phyloP scores from a whole-genome alignment of 2,888 invertebrate genomes.

The Trachelus tabidus region DNA sequence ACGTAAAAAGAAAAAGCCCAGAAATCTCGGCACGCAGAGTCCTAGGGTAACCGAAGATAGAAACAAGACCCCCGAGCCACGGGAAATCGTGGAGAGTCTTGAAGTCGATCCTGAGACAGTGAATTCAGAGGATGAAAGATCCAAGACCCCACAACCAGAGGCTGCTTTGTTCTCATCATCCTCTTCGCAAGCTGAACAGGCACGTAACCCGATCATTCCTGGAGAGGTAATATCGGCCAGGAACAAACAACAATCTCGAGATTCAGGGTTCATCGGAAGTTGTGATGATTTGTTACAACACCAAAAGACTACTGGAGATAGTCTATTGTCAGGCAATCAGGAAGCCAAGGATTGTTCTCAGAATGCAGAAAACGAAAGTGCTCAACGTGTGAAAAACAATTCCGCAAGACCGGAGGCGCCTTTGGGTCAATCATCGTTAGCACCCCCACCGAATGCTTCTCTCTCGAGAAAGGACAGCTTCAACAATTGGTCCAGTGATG shows the following conservation, averaged over 20 bases:
- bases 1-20: slow-evolving; percentile 81
- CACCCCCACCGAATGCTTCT: slow-evolving; percentile 70
- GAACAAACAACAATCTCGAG: slow-evolving; percentile 85
- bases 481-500: slow-evolving; percentile 94
- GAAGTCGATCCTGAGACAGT: slow-evolving; percentile 68
- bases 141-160: slow-evolving; percentile 78
- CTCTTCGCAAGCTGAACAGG: slow-evolving; percentile 35
- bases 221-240: slow-evolving; percentile 62
- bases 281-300: slow-evolving; percentile 85
- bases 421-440: slow-evolving; percentile 52
- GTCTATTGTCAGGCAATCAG: slow-evolving; percentile 22
- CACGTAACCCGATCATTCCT: slow-evolving; percentile 37
- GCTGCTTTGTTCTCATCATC: slow-evolving; percentile 22
- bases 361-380: slow-evolving; percentile 13
- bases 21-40: slow-evolving; percentile 62
- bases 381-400: slow-evolving; percentile 27
- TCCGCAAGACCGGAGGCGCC: slow-evolving; percentile 17
- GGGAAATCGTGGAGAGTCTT: slow-evolving; percentile 69
- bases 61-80: slow-evolving; percentile 74
- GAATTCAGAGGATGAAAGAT: slow-evolving; percentile 71
- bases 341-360: slow-evolving; percentile 30
- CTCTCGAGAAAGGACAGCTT: slow-evolving; percentile 88
- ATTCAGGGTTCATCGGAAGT: slow-evolving; percentile 90
- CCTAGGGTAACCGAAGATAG: slow-evolving; percentile 70
- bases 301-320: slow-evolving; percentile 58